Evolutionary conservation across 2,113 vertebrate genomes (phyloP).

Genomic region (Siphamia tubifer): DNA sequence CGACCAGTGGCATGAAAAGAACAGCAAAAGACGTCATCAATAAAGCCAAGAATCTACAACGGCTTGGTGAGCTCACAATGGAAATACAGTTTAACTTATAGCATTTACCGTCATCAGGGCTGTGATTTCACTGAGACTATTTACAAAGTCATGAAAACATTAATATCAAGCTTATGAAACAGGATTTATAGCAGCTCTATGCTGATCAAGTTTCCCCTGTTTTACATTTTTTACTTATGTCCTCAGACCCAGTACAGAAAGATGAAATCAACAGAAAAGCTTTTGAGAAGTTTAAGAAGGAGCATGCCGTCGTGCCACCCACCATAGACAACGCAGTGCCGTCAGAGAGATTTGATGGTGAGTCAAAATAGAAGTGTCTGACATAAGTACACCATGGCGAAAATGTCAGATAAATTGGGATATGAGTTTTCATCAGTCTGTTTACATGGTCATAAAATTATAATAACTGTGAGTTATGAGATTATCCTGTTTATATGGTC

Average conservation of each 20-base stretch:
- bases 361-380: conserved; percentile 8
- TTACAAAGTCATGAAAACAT: no score
- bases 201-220: no score
- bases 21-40: conserved; percentile 96
- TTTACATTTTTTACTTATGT: neutral
- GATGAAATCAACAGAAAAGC: conserved; percentile 97
- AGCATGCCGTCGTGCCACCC: conserved; percentile 86
- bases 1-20: conserved; percentile 88
- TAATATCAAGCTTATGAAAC: no score
- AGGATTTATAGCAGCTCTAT: no score
- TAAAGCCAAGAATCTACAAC: conserved; percentile 97
- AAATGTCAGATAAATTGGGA: no score
- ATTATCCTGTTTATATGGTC: no score
- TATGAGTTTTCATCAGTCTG: no score
- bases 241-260: conserved; percentile 92
- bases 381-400: neutral
- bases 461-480: no score
- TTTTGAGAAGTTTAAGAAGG: conserved; percentile 98
- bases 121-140: no score
- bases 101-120: no score
- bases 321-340: conserved; percentile 89
- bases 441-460: no score
- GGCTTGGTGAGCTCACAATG: conserved; percentile 84
- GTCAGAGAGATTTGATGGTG: conserved; percentile 94
- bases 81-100: no score